phyloP scores from a whole-genome alignment of 1,140 invertebrate genomes.

The Microplitis demolitor region DNA sequence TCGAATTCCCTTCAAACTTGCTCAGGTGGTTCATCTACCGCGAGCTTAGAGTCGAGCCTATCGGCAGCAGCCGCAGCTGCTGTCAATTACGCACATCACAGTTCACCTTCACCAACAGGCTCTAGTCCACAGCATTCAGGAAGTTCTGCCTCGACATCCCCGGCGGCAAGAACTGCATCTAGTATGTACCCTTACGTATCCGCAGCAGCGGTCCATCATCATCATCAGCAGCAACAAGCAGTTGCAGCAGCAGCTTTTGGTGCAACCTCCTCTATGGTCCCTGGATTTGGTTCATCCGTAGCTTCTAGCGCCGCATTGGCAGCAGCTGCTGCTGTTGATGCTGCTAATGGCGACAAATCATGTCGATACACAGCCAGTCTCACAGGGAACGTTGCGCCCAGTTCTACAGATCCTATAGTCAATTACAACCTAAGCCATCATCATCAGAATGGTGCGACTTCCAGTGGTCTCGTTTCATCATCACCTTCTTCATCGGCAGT shows the following conservation, averaged over 20 bases:
- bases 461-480: constrained; percentile 64
- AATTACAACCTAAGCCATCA: constrained; percentile 78
- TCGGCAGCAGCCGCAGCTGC: constrained; percentile 61
- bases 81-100: constrained; percentile 60
- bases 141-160: constrained; percentile 62
- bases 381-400: constrained; percentile 67
- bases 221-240: constrained; percentile 72
- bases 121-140: constrained; percentile 60
- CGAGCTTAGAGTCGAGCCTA: constrained; percentile 59
- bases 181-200: constrained; percentile 74
- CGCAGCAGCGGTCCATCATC: constrained; percentile 71
- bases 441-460: constrained; percentile 72
- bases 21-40: constrained; percentile 64
- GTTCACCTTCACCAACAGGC: constrained; percentile 57
- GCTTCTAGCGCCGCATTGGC: constrained; percentile 64
- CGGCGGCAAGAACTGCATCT: constrained; percentile 65
- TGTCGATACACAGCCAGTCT: constrained; percentile 75
- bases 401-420: constrained; percentile 73
- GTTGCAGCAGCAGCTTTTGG: constrained; percentile 71
- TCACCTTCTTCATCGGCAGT: constrained; percentile 63
- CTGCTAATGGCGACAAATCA: constrained; percentile 70
- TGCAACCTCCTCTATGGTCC: constrained; percentile 71
- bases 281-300: constrained; percentile 67
- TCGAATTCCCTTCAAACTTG: constrained; percentile 58
- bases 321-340: constrained; percentile 69